A percentile compares a stretch with the other conserved stretches of the same genome.
phyloP scores from a whole-genome alignment of 2,888 invertebrate species.

The Caenorhabditis angaria region DNA sequence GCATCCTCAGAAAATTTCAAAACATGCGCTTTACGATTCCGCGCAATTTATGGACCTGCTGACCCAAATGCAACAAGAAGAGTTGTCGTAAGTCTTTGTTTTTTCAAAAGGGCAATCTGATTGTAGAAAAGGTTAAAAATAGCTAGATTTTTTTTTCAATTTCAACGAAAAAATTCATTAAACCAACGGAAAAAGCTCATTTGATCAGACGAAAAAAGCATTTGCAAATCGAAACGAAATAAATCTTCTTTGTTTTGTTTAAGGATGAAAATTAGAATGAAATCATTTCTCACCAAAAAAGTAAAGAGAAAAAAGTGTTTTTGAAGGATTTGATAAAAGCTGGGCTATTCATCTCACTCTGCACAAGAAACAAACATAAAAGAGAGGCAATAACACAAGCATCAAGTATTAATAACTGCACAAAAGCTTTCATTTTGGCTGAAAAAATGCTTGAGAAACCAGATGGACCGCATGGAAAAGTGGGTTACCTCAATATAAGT shows the following conservation, averaged over 20 bases:
- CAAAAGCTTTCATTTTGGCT: conserved; percentile 18
- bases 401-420: conserved; percentile 19
- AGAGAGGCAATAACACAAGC: conserved; percentile 22
- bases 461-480: conserved; percentile 23
- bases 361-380: conserved; percentile 21
- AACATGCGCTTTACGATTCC: conserved; percentile 20
- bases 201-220: no score
- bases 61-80: conserved; percentile 35
- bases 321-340: conserved; percentile 18
- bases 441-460: conserved; percentile 15
- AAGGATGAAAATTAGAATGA: no score
- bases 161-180: no score
- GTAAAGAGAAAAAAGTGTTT: no score
- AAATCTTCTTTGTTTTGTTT: no score
- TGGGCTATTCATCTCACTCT: conserved; percentile 16
- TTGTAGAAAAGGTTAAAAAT: background rate
- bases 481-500: background rate
- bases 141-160: no score
- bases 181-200: no score
- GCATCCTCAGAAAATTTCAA: conserved; percentile 19
- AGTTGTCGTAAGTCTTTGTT: conserved; percentile 20
- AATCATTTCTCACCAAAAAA: no score
- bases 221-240: no score
- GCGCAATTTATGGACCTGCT: conserved; percentile 33
- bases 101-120: no score